These are phyloP conservation scores for Gasterosteus aculeatus DNA, from an alignment of 2,113 vertebrate species.

Conservation along the genomic window DNA sequence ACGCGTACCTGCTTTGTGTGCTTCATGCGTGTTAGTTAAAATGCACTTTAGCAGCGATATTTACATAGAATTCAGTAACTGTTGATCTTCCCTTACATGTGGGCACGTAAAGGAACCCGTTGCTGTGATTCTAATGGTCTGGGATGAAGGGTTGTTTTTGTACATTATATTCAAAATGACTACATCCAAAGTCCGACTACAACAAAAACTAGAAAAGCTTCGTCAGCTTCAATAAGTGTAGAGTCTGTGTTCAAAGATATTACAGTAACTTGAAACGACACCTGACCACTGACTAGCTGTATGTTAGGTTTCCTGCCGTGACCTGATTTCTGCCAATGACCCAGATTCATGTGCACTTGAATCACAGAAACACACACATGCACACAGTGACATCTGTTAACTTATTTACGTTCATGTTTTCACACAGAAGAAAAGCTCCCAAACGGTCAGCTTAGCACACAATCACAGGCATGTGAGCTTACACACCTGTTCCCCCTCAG, in stretches of 20 bases:
- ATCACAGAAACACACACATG: constrained; percentile 11
- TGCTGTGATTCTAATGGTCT: neutral
- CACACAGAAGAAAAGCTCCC: constrained; percentile 13
- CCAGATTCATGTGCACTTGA: neutral
- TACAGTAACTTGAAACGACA: constrained; percentile 26
- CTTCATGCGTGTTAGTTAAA: constrained; percentile 36
- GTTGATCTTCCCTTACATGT: neutral
- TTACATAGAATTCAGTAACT: neutral
- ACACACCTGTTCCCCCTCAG: constrained; percentile 53
- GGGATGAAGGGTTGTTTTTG: constrained; percentile 15
- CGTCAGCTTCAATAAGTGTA: constrained; percentile 9
- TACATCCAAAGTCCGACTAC: constrained; percentile 16
- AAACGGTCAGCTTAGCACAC: constrained; percentile 15
- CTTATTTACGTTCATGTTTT: constrained; percentile 24
- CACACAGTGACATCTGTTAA: neutral
- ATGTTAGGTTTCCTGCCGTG: constrained; percentile 31
- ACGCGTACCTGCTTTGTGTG: constrained; percentile 23
- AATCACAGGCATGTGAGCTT: constrained; percentile 22
- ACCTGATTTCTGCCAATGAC: constrained; percentile 26
- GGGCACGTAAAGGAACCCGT: neutral
- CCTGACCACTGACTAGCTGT: constrained; percentile 34
- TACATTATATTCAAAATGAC: constrained; percentile 26
- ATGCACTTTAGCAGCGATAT: constrained; percentile 28
- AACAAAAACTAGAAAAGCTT: constrained; percentile 19
- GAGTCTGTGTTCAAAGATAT: constrained; percentile 9